Base-by-base conservation (phyloP, 2,797 vertebrate species). In the Coluber constrictor region DNA sequence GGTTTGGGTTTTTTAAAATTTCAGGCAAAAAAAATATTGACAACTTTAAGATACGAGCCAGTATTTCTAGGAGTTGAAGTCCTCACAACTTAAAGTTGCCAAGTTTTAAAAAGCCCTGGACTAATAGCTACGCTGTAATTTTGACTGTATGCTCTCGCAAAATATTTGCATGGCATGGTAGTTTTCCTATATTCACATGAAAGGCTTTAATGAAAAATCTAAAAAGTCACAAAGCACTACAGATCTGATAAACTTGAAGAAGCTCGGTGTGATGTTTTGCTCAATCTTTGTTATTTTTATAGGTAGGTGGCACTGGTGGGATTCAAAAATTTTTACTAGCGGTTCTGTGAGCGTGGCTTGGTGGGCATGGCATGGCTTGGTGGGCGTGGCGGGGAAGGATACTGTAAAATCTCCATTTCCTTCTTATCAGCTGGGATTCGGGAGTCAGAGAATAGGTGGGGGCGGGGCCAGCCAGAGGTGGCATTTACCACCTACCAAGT, bases 371-470 rank as follows among this genome's bases (percentile, higher is more conserved):
- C 6, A 6, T 51, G 47, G 47, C 47, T 51, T 51, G 47, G 47
- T 51, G 47, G 0, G 47, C 0, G 6, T 51, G 47, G 47, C 7
- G 0, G 47, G 47, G 47, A 51, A 51, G 0, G 5, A 47, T 47
- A 7, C 47, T 47, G 6, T 47, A 47, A 47, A 47, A 47, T 47
- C 47, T 47, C 47, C 47, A 51, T 51, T 51, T 8, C 6, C 1
- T 51, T 8, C 47, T 1, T 8, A 51, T 51, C 6, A 51, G 47
- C 47, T 51, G 7, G 47, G 47, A 51, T 6, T 51, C 7, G 47
- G 47, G 7, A 51, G 47, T 6, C 47, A 51, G 47, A 51, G 47
- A 51, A 51, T 51, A 51, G 47, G 47, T 51, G 47, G 47, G 47
- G 47, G 47, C 5, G 47, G 47, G 6, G 47, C 47, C 47, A 51